Conservation (phyloP, 2,888 invertebrate species). For the Blastobasis lacticolella region DNA sequence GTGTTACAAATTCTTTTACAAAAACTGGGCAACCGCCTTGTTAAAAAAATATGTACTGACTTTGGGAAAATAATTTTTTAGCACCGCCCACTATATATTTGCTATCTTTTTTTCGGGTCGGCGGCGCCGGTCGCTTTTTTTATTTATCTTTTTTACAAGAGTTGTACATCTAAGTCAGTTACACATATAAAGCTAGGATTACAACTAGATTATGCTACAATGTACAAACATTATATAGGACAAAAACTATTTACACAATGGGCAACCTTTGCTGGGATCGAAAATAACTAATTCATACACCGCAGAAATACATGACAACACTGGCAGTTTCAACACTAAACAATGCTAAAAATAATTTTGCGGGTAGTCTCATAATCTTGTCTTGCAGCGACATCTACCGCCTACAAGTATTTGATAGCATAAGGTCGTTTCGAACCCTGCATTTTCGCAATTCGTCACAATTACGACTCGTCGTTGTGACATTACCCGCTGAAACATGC, state of each 20-base stretch:
- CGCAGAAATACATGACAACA: not conserved
- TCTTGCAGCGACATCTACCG: not conserved
- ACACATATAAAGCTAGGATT: conserved; percentile 28
- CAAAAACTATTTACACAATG: conserved; percentile 22
- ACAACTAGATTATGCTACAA: conserved; percentile 18
- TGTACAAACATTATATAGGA: conserved; percentile 29
- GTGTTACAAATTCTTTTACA: conserved; percentile 44
- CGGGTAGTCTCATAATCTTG: not conserved
- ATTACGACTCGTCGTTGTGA: no score
- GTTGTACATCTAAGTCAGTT: conserved; percentile 38
- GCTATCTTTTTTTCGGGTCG: conserved; percentile 27
- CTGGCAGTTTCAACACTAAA: not conserved
- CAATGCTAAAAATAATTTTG: not conserved
- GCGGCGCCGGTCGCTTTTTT: conserved; percentile 23
- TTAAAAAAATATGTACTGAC: conserved; percentile 48
- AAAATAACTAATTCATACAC: not conserved
- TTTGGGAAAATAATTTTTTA: conserved; percentile 59
- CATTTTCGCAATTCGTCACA: no score
- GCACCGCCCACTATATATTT: conserved; percentile 24
- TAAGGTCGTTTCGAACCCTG: not conserved
- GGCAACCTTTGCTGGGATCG: not conserved
- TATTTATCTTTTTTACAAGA: conserved; percentile 29
- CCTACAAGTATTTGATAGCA: not conserved
- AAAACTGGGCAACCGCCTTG: conserved; percentile 40
- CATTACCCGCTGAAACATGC: no score